phyloP scores from a whole-genome alignment of 2,797 vertebrate species.

The Crocodylus rhombifer region DNA sequence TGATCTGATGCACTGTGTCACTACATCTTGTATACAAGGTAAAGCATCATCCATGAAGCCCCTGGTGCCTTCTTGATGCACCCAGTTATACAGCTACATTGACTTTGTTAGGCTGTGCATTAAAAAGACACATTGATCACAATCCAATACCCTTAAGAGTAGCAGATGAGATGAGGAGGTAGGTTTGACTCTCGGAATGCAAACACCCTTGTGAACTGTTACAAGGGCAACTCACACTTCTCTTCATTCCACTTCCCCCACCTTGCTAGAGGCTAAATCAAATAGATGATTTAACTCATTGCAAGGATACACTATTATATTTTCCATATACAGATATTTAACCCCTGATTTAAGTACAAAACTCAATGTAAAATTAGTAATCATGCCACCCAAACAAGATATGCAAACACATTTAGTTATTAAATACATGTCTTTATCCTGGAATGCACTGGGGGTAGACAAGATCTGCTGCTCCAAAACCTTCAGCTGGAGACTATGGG shows the following conservation, averaged over 20 bases:
- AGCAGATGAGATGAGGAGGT: not conserved
- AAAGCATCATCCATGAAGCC: not conserved
- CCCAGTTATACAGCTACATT: not conserved
- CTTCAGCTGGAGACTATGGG: too few species aligned
- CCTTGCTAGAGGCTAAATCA: not conserved
- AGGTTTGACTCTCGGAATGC: not conserved
- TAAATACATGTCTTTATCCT: not conserved
- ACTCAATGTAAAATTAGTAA: not conserved
- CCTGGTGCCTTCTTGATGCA: not conserved
- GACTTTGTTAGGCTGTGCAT: not conserved
- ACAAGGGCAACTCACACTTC: not conserved
- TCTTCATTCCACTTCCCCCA: not conserved
- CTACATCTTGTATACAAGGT: not conserved
- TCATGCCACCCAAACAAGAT: not conserved
- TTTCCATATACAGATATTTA: not conserved
- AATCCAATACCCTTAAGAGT: too few species aligned
- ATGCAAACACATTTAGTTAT: not conserved
- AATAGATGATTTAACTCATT: not conserved
- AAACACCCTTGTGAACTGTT: not conserved
- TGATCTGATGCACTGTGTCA: not conserved
- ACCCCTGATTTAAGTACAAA: not conserved
- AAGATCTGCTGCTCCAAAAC: not conserved
- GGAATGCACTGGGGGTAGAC: not conserved
- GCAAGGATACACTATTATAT: not conserved
- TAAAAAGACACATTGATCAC: not conserved